Conservation (phyloP, 2,113 vertebrate species). For the Columbina picui region DNA sequence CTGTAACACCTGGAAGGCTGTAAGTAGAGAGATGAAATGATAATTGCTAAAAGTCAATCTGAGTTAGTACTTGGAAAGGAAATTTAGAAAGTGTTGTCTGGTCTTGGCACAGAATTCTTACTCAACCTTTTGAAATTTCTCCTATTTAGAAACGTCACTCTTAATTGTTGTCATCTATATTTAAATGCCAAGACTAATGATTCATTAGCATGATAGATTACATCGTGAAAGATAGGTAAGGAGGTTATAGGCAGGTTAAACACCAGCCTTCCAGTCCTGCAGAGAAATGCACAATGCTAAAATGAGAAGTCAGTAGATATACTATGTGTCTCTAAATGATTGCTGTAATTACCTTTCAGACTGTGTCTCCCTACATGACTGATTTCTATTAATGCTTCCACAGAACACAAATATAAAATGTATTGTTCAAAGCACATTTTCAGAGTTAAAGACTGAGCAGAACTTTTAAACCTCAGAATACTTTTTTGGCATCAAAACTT, state of each 20-base stretch:
- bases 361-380: not conserved
- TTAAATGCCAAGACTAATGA: slow-evolving; percentile 25
- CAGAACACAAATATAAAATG: slow-evolving; percentile 4
- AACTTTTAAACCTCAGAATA: not conserved
- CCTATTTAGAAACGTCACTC: not conserved
- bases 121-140: not conserved
- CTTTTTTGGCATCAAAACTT: not conserved
- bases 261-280: not conserved
- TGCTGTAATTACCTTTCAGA: slow-evolving; percentile 33
- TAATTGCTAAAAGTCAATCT: not conserved
- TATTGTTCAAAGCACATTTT: not conserved
- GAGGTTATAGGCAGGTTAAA: slow-evolving; percentile 18
- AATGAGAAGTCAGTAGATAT: not conserved
- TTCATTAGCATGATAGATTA: slow-evolving; percentile 16
- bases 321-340: not conserved
- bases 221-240: not conserved
- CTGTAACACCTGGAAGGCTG: not conserved
- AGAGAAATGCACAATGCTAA: not conserved
- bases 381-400: slow-evolving; percentile 23
- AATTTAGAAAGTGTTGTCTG: not conserved
- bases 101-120: not conserved
- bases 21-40: not conserved
- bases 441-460: not conserved
- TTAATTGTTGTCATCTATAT: not conserved
- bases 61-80: not conserved